These are phyloP conservation scores for Matsumyia berberina DNA, from an alignment of 2,888 invertebrate genomes.

Conservation along the genomic window DNA sequence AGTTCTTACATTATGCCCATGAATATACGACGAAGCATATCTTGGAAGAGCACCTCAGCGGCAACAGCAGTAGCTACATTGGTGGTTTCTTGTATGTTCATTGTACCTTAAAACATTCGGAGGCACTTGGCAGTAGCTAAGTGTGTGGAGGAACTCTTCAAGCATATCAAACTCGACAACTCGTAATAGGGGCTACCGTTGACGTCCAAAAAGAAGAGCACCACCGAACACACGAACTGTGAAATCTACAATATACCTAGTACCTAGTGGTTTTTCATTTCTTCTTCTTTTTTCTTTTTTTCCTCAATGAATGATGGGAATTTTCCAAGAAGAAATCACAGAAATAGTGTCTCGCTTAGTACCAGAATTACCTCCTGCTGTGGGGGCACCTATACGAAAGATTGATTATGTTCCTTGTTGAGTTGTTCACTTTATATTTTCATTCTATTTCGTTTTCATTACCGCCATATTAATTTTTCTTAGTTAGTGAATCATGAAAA, in stretches of 20 bases:
- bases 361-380: slow-evolving; percentile 48
- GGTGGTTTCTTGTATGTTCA: slow-evolving; percentile 57
- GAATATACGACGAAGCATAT: slow-evolving; percentile 30
- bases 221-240: slow-evolving; percentile 41
- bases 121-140: slow-evolving; percentile 43
- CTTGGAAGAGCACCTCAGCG: slow-evolving; percentile 39
- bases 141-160: slow-evolving; percentile 60
- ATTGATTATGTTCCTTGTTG: slow-evolving; percentile 8
- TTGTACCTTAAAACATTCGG: slow-evolving; percentile 59
- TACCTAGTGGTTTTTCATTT: slow-evolving; percentile 32
- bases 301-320: slow-evolving; percentile 37
- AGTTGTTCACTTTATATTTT: slow-evolving; percentile 23
- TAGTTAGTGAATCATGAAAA: slow-evolving; percentile 47
- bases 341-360: slow-evolving; percentile 33
- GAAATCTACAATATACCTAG: slow-evolving; percentile 40
- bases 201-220: slow-evolving; percentile 48
- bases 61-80: too few species aligned
- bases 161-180: slow-evolving; percentile 63
- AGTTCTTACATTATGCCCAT: slow-evolving; percentile 52
- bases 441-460: slow-evolving; percentile 31
- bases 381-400: slow-evolving; percentile 10
- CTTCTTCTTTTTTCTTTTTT: slow-evolving; percentile 7
- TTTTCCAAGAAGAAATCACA: slow-evolving; percentile 30
- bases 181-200: slow-evolving; percentile 28
- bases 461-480: slow-evolving; percentile 33